Evolutionary conservation across 2,888 invertebrate species (phyloP).

Genomic region (Cantharis rufa): DNA sequence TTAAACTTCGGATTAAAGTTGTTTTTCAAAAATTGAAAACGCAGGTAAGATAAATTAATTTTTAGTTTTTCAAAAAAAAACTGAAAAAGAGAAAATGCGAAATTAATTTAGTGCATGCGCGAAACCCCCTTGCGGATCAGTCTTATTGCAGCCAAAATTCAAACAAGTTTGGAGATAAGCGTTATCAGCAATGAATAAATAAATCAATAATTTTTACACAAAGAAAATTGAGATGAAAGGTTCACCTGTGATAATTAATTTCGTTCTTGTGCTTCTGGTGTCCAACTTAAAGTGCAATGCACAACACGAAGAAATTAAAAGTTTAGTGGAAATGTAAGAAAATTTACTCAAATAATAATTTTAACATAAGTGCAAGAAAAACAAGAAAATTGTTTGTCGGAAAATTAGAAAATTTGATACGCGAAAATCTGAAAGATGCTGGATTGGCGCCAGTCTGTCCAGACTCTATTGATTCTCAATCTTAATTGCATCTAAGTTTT

Average conservation of each 20-base stretch:
- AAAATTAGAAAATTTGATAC: background rate
- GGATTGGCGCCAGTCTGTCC: conserved; percentile 22
- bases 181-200: background rate
- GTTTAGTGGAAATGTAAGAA: background rate
- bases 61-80: background rate
- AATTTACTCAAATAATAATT: background rate
- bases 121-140: background rate
- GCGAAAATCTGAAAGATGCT: conserved; percentile 11
- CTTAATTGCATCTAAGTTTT: background rate
- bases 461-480: conserved; percentile 20
- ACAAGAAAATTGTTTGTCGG: background rate
- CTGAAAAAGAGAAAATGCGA: background rate
- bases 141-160: background rate
- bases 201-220: background rate
- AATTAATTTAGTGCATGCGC: background rate
- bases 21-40: no score
- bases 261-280: background rate
- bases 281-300: background rate
- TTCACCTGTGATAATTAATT: background rate
- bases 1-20: no score
- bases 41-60: no score
- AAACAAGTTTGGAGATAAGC: background rate
- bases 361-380: background rate
- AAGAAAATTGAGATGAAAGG: background rate
- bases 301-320: background rate